A percentile compares a stretch with the other conserved stretches of the same genome.
These are phyloP conservation scores for Zelleria hepariella DNA, from an alignment of 2,888 invertebrate genomes.

Conservation along the genomic window DNA sequence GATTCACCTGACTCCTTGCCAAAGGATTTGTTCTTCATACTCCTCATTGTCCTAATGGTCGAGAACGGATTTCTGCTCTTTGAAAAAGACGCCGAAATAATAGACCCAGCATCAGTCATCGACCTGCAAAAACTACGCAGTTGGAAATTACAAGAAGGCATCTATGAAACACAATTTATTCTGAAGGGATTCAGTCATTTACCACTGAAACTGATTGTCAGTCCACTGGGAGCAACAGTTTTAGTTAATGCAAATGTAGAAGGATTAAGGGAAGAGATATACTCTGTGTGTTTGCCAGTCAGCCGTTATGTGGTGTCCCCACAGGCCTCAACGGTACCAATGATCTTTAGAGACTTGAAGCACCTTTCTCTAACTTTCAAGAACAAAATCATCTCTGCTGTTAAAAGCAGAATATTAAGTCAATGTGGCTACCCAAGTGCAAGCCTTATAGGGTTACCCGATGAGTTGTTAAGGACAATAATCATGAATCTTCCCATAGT, in stretches of 20 bases:
- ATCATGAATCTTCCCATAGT: conserved; percentile 32
- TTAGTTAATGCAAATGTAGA: conserved; percentile 44
- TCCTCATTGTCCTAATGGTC: conserved; percentile 43
- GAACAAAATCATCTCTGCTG: conserved; percentile 64
- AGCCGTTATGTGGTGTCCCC: conserved; percentile 50
- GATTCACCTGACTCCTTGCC: conserved; percentile 34
- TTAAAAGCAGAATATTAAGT: conserved; percentile 67
- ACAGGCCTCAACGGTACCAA: conserved; percentile 41
- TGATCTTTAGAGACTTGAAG: conserved; percentile 53
- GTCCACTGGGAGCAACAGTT: conserved; percentile 41
- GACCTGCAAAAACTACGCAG: conserved; percentile 26
- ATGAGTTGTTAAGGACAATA: conserved; percentile 48
- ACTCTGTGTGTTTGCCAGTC: conserved; percentile 50
- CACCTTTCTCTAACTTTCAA: conserved; percentile 65
- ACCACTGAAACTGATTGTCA: conserved; percentile 42
- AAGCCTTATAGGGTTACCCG: conserved; percentile 56
- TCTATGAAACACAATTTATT: conserved; percentile 37
- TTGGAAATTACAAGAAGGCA: conserved; percentile 35
- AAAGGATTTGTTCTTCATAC: conserved; percentile 47
- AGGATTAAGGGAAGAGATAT: conserved; percentile 44
- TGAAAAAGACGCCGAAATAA: conserved; percentile 22
- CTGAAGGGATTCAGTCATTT: conserved; percentile 36
- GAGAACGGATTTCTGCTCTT: conserved; percentile 50
- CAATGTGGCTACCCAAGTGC: conserved; percentile 58
- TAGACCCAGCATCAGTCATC: conserved; percentile 22